Conservation (phyloP, 2,888 invertebrate species). For the Cyrtodaria siliqua region DNA sequence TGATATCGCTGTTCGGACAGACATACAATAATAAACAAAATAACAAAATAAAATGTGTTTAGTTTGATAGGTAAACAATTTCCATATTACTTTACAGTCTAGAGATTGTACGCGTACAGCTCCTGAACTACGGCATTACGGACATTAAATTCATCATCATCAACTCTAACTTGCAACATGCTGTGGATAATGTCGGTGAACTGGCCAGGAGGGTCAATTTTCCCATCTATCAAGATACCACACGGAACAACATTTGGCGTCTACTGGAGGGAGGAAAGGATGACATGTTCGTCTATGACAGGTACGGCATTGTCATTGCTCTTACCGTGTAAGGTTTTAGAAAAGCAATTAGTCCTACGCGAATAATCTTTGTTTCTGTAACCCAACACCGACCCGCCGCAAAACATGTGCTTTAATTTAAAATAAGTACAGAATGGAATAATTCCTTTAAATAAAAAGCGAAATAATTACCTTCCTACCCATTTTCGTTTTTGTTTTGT, state of each 20-base stretch:
- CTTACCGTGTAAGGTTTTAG: no score
- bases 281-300: conserved; percentile 83
- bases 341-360: no score
- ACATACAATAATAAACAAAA: no score
- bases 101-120: conserved; percentile 68
- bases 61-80: background rate
- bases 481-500: no score
- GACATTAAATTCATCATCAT: conserved; percentile 79
- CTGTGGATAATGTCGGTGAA: conserved; percentile 57
- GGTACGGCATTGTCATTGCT: no score
- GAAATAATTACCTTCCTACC: no score
- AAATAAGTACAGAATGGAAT: no score
- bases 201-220: conserved; percentile 60
- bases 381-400: no score
- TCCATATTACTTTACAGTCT: conserved; percentile 63
- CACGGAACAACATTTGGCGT: conserved; percentile 73
- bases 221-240: conserved; percentile 80
- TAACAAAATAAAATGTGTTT: background rate
- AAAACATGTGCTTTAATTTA: no score
- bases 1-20: no score
- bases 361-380: no score
- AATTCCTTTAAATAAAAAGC: no score
- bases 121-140: conserved; percentile 39
- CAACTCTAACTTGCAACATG: conserved; percentile 69
- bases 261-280: conserved; percentile 78